Percentiles rank a stretch among this genome's conserved stretches.
These are phyloP conservation scores for Planococcus citri DNA, from an alignment of 1,140 invertebrate species.

Conservation along the genomic window DNA sequence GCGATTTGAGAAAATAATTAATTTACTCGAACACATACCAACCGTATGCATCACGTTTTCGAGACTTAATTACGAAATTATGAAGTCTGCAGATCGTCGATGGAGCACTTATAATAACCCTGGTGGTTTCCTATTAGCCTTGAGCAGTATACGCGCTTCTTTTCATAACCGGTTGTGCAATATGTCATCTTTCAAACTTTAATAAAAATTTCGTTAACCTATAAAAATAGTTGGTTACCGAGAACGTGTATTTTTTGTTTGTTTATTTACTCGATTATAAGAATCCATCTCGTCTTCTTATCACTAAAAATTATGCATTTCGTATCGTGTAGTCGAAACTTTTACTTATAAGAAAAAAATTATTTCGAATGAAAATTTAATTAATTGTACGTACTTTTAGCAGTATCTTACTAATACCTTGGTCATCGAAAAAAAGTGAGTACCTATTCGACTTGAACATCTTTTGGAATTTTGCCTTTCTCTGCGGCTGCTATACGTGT, in stretches of 20 bases:
- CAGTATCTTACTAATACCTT: too few species aligned
- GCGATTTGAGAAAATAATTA: background rate
- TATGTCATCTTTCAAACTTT: background rate
- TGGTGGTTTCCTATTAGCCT: background rate
- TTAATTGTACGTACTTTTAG: too few species aligned
- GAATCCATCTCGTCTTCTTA: too few species aligned
- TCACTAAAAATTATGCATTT: too few species aligned
- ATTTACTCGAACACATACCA: background rate
- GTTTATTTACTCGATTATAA: too few species aligned
- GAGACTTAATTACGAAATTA: background rate
- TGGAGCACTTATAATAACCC: background rate
- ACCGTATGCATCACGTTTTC: background rate
- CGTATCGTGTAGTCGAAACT: too few species aligned
- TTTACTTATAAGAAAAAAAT: too few species aligned
- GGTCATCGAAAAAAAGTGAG: too few species aligned
- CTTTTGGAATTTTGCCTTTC: too few species aligned
- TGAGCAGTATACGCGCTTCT: background rate
- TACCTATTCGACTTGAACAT: too few species aligned
- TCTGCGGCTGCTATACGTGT: too few species aligned
- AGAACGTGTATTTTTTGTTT: background rate
- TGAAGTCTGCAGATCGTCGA: background rate
- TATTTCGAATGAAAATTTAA: too few species aligned
- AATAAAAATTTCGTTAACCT: background rate
- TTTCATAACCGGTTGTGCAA: slow-evolving; percentile 1
- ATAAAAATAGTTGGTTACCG: background rate